Evolutionary conservation across 2,888 invertebrate species (phyloP).

Genomic region (Drosophila falleni): DNA sequence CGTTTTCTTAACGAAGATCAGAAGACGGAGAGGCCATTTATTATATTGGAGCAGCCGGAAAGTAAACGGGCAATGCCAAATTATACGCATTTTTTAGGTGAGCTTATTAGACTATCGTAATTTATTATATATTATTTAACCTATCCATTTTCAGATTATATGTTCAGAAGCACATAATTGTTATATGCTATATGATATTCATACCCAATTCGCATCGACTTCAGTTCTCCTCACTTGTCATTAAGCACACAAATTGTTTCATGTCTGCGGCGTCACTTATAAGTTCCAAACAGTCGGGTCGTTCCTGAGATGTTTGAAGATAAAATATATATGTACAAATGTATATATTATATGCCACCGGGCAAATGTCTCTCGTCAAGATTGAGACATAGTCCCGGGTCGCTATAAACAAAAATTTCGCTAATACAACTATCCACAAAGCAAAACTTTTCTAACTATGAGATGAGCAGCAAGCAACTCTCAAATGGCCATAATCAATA

Average conservation of each 20-base stretch:
- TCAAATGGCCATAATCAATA: constrained; percentile 48
- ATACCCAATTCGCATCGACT: neutral
- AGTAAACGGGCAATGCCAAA: neutral
- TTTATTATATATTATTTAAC: too few species aligned
- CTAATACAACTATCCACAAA: constrained; percentile 2
- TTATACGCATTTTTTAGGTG: constrained; percentile 13
- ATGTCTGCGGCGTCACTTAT: constrained; percentile 25
- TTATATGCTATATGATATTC: neutral
- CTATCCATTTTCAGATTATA: constrained; percentile 19
- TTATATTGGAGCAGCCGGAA: neutral
- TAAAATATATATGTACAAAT: constrained; percentile 19
- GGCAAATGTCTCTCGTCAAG: constrained; percentile 49
- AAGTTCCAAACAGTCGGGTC: constrained; percentile 48
- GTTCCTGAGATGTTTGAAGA: constrained; percentile 38
- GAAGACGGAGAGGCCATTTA: neutral
- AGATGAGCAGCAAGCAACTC: constrained; percentile 42
- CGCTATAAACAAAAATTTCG: constrained; percentile 13
- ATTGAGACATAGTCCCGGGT: constrained; percentile 60
- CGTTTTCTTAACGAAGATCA: neutral
- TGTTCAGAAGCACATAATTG: constrained; percentile 15
- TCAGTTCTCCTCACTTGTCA: constrained; percentile 42
- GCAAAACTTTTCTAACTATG: constrained; percentile 29
- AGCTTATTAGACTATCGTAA: neutral
- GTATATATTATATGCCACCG: constrained; percentile 38
- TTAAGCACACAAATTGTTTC: constrained; percentile 23